These are phyloP conservation scores for Barnardius zonarius DNA, from an alignment of 2,113 vertebrate genomes.

Conservation along the genomic window DNA sequence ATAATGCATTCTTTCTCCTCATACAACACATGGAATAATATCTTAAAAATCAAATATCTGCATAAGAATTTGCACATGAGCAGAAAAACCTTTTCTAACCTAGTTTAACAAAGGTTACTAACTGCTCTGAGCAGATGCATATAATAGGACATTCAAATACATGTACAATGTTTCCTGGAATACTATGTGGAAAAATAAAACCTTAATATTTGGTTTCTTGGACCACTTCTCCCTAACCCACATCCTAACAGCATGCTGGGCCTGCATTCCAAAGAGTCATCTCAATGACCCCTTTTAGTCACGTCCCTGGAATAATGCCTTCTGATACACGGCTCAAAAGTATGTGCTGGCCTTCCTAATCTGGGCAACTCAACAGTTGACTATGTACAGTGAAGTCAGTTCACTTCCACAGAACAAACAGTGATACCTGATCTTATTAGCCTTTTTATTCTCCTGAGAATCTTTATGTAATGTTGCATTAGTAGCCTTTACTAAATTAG, in stretches of 20 bases:
- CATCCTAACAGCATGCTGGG: neutral
- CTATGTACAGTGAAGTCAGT: neutral
- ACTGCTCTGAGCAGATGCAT: neutral
- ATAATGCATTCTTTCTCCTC: neutral
- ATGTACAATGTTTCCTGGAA: neutral
- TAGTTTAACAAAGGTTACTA: neutral
- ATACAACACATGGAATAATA: neutral
- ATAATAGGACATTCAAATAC: neutral
- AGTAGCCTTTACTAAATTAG: conserved; percentile 65
- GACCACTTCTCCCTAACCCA: neutral
- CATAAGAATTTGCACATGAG: neutral
- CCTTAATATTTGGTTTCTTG: neutral
- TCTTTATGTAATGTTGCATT: conserved; percentile 59
- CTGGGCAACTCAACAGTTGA: neutral
- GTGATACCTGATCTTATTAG: conserved; percentile 14
- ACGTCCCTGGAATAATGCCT: neutral
- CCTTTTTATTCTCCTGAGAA: conserved; percentile 28
- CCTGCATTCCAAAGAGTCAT: neutral
- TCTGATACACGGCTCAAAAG: neutral
- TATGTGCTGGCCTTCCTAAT: neutral
- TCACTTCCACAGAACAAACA: conserved; percentile 6
- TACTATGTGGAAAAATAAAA: neutral
- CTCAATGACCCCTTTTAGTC: neutral
- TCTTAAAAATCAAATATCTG: neutral
- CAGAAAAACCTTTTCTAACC: neutral